Conservation (phyloP, 35 echinoderm and acorn worm genomes). For the Lytechinus variegatus region DNA sequence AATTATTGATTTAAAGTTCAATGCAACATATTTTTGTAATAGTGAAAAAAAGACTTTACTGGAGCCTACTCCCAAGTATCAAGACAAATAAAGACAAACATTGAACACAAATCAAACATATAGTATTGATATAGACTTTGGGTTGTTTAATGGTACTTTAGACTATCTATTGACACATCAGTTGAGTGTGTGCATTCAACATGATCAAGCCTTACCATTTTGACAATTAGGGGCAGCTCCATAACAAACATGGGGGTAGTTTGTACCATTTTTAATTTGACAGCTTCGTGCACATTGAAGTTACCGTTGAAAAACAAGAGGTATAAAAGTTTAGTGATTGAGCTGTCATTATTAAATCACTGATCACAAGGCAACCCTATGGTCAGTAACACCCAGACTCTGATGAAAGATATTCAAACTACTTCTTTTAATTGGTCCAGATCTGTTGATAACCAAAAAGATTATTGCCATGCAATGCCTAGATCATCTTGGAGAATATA, state of each 20-base stretch:
- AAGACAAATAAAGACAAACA: conserved; percentile 9
- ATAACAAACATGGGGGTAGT: background rate
- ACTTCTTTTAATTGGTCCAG: too few species aligned
- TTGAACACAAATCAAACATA: background rate
- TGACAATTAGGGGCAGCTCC: background rate
- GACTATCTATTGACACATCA: background rate
- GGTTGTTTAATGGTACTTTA: background rate
- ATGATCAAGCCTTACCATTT: background rate
- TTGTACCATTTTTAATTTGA: background rate
- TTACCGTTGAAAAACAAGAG: too few species aligned
- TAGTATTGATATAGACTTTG: background rate
- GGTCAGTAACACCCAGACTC: too few species aligned
- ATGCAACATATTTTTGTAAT: background rate
- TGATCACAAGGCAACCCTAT: too few species aligned
- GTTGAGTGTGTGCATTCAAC: conserved; percentile 1
- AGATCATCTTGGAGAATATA: too few species aligned
- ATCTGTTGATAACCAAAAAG: too few species aligned
- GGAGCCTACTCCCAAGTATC: background rate
- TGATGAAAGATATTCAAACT: too few species aligned
- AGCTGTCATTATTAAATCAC: too few species aligned
- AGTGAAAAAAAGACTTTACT: background rate
- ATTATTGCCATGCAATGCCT: too few species aligned
- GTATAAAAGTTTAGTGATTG: too few species aligned
- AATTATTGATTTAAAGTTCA: background rate
- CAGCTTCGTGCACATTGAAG: background rate